phyloP scores from a whole-genome alignment of 2,113 vertebrate genomes.

The Anolis sagrei region DNA sequence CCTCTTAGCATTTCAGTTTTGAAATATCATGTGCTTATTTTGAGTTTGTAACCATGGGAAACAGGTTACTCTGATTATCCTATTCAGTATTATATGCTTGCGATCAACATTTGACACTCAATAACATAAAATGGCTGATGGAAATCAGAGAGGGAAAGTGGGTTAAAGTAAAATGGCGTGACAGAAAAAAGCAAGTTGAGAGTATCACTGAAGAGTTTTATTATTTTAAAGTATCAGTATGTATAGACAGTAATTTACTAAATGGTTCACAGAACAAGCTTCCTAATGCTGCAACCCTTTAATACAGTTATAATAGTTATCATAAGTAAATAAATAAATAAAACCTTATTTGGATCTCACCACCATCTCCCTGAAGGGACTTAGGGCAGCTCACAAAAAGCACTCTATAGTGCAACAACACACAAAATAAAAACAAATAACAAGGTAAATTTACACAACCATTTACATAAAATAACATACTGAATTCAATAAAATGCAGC shows the following conservation, averaged over 20 bases:
- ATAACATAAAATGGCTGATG: background rate
- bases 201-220: background rate
- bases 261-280: too few species aligned
- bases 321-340: too few species aligned
- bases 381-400: too few species aligned
- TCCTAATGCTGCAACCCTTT: too few species aligned
- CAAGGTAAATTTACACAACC: too few species aligned
- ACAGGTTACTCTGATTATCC: background rate
- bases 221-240: background rate
- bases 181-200: background rate
- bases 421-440: too few species aligned
- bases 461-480: too few species aligned
- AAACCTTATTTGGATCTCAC: too few species aligned
- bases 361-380: too few species aligned
- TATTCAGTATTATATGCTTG: background rate
- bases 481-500: too few species aligned
- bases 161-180: background rate
- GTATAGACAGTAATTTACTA: background rate
- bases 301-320: too few species aligned
- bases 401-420: too few species aligned
- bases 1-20: background rate
- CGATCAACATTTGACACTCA: background rate
- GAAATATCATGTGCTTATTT: background rate
- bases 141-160: background rate
- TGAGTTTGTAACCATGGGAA: background rate